Evolutionary conservation across 2,797 vertebrate genomes (phyloP).

Genomic region (Hemitrygon akajei): DNA sequence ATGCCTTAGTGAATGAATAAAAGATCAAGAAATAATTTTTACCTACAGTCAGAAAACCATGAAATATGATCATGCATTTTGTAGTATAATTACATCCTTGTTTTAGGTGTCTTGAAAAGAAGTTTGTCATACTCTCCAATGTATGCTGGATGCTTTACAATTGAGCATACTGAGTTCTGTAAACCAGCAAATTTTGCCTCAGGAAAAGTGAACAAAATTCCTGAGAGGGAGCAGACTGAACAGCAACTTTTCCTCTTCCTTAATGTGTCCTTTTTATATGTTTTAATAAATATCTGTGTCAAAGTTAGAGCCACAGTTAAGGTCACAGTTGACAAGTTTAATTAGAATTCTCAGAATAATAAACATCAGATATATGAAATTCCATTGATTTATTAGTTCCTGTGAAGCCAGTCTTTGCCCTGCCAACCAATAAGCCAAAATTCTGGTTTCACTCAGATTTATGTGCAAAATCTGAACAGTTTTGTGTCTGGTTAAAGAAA

Average conservation of each 20-base stretch:
- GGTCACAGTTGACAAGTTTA: conserved; percentile 9
- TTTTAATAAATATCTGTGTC: conserved; percentile 16
- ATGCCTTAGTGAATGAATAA: background rate
- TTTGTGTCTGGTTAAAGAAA: conserved; percentile 15
- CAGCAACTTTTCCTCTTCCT: background rate
- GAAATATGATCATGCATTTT: background rate
- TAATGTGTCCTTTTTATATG: conserved; percentile 4
- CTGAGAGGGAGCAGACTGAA: conserved; percentile 9
- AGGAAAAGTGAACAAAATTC: background rate
- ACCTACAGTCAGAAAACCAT: background rate
- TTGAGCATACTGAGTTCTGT: background rate
- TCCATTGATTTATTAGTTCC: conserved; percentile 34
- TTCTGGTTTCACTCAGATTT: conserved; percentile 34
- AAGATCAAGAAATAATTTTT: background rate
- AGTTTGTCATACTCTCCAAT: background rate
- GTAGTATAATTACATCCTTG: background rate
- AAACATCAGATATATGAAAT: conserved; percentile 25
- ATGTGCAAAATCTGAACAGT: background rate
- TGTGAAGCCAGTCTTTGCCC: conserved; percentile 30
- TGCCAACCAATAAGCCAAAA: conserved; percentile 25
- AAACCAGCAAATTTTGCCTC: background rate
- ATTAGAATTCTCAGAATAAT: conserved; percentile 29
- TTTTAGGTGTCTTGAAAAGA: background rate
- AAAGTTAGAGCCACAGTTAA: conserved; percentile 7
- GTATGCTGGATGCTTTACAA: background rate